Conservation (phyloP, 2,113 vertebrate species). For the Chloebia gouldiae region DNA sequence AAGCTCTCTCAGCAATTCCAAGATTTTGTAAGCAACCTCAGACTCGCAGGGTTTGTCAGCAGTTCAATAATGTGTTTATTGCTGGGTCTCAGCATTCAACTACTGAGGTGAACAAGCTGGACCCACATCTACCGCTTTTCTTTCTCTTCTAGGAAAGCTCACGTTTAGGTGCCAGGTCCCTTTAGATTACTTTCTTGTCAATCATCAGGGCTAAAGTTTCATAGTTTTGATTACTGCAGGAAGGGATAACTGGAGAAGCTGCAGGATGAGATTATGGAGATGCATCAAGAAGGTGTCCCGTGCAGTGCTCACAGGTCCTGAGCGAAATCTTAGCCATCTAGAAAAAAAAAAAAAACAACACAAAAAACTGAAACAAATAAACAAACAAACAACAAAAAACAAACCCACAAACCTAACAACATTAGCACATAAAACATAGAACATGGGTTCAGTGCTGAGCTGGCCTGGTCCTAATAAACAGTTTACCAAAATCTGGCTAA, state of each 20-base stretch:
- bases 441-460: neutral
- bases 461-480: neutral
- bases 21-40: neutral
- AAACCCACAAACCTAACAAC: neutral
- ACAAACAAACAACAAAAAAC: no score
- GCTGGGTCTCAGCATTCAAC: neutral
- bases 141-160: neutral
- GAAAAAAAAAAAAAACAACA: neutral
- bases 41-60: neutral
- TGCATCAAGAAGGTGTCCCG: accelerated
- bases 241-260: neutral
- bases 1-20: neutral
- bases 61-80: neutral
- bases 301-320: neutral
- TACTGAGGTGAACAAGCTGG: neutral
- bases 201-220: neutral
- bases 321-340: neutral
- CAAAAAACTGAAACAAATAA: neutral
- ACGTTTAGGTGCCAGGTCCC: neutral
- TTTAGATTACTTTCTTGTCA: neutral
- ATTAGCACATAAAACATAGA: neutral
- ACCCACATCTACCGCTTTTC: neutral
- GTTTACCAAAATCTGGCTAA: neutral
- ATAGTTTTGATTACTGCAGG: neutral
- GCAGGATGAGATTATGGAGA: neutral